phyloP scores from a whole-genome alignment of 2,113 vertebrate species.

The Phrynosoma platyrhinos region DNA sequence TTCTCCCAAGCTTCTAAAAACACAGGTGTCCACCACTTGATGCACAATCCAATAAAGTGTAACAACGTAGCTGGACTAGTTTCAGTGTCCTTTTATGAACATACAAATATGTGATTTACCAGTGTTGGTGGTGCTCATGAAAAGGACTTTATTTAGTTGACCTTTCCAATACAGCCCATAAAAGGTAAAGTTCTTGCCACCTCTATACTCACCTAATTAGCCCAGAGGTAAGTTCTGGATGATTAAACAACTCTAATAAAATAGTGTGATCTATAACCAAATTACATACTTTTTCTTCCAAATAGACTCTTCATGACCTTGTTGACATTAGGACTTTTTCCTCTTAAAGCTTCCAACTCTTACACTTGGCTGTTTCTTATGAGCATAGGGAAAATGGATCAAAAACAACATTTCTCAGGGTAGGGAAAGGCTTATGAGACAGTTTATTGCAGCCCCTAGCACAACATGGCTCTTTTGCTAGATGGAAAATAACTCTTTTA shows the following conservation, averaged over 20 bases:
- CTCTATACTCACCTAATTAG: conserved; percentile 33
- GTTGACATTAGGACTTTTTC: conserved; percentile 5
- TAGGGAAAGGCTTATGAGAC: background rate
- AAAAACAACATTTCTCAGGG: conserved; percentile 2
- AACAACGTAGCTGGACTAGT: conserved; percentile 8
- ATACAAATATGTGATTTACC: conserved; percentile 28
- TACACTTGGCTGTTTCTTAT: conserved; percentile 4
- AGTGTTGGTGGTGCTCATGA: background rate
- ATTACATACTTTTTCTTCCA: conserved; percentile 33
- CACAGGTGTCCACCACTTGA: conserved; percentile 1
- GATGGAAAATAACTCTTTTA: background rate
- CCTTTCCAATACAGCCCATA: conserved; percentile 20
- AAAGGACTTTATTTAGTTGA: conserved; percentile 32
- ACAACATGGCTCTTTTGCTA: background rate
- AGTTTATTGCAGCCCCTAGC: background rate
- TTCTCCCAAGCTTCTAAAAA: background rate
- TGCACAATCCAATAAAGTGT: conserved; percentile 1
- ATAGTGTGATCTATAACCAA: conserved; percentile 21
- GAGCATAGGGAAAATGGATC: background rate
- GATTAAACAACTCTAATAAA: conserved; percentile 45
- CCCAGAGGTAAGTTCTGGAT: conserved; percentile 27
- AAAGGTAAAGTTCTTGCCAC: conserved; percentile 29
- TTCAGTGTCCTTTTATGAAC: background rate
- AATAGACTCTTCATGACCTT: conserved; percentile 37
- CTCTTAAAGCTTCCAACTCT: background rate